Evolutionary conservation across 92 coral and sea anemone species (phyloP).

Genomic region (Paragorgia papillata): DNA sequence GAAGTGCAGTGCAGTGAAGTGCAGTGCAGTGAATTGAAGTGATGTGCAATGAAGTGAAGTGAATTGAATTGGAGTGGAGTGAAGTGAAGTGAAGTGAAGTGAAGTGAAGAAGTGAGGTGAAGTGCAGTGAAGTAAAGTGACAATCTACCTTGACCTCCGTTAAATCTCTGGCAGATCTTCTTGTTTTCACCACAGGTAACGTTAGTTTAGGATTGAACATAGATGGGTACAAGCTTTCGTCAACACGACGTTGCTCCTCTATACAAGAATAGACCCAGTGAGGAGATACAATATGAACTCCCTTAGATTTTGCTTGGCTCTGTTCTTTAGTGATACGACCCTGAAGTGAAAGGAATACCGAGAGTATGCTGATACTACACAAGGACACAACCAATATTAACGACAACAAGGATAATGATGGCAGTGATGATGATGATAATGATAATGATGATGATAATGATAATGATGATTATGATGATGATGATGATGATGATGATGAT

Average conservation of each 20-base stretch:
- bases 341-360: conserved; percentile 34
- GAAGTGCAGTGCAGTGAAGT: no score
- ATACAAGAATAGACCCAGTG: conserved; percentile 88
- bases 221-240: conserved; percentile 84
- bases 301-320: conserved; percentile 64
- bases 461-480: neutral
- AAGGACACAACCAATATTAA: no score
- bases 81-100: no score
- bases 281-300: conserved; percentile 79
- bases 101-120: no score
- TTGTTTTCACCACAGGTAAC: conserved; percentile 76
- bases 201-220: conserved; percentile 88
- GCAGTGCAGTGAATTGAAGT: no score
- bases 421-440: neutral
- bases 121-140: no score
- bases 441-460: neutral
- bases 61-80: no score
- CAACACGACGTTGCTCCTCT: conserved; percentile 66
- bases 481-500: no score
- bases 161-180: conserved; percentile 70
- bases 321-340: conserved; percentile 79
- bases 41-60: no score
- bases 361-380: no score
- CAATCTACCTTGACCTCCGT: conserved; percentile 51
- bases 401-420: neutral